Base-by-base conservation (phyloP, 2,797 vertebrate species). In the Darevskia nairensis region DNA sequence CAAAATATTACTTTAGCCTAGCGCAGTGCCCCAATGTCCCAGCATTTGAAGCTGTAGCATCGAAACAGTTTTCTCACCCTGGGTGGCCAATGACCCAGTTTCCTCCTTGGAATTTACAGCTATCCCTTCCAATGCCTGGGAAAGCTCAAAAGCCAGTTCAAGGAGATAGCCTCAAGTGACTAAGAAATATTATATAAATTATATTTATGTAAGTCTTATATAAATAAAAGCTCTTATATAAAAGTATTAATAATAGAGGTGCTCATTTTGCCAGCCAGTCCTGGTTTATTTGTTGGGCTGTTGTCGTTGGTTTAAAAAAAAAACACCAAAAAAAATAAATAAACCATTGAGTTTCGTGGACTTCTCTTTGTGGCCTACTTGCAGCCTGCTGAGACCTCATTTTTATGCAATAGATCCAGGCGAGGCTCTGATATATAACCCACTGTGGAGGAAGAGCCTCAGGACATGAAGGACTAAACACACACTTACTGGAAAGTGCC, bases 371-470 rank as follows among this genome's bases (percentile, higher is more conserved):
- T 81, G 79, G 50, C 86, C 78, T 87, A 82, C 46, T 81, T 80
- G 61, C 17, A 68, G 6, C 32, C 44, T 55, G 69, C 78, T 55
- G 19, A 81, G 59, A 81, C 79, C 78, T 89, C 69, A 23, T 81
- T 69, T 64, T 89, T 85, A 85, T 17, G 11, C 59, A 85, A 85
- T 19, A 68, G 41, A 41, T 84, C 8, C 68, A 44, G 25, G 75
- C 66, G 25, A 64, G 82, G 66, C 82, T 79, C 35, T 19, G 68
- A 41, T 84, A 89, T 80, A 89, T 75, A 80, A 76, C 68, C 83
- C 83, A 59, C 25, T 59, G 61, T 50, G 61, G 35, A 32, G 19
- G 11, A 2, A 69, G 44, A 85, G 32, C n/a, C 72, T 50, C 46
- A 19, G 32, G 50, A 27, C 46, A 29, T 23, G 64, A 82, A 85